Percentiles rank a stretch among this genome's conserved stretches.
Evolutionary conservation across 2,888 invertebrate species (phyloP).

Genomic region (Acheta domesticus): DNA sequence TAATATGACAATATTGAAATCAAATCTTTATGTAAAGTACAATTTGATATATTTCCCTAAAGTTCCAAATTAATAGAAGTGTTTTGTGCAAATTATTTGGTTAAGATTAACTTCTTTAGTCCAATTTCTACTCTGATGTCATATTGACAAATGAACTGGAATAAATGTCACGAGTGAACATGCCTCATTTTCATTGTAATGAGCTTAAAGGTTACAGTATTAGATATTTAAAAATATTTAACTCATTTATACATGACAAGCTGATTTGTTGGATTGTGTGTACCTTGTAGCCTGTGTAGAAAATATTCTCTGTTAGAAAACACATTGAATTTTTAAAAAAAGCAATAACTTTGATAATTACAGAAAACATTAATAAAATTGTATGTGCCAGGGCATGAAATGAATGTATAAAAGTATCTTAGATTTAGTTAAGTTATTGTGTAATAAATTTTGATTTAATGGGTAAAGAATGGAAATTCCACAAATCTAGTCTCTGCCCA

Average conservation of each 20-base stretch:
- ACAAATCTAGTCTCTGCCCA: conserved; percentile 7
- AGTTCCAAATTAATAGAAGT: background rate
- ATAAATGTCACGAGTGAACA: background rate
- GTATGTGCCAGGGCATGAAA: conserved; percentile 18
- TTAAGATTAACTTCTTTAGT: background rate
- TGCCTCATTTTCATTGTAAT: conserved; percentile 10
- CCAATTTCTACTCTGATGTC: background rate
- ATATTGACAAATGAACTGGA: background rate
- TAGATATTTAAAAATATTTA: conserved; percentile 10
- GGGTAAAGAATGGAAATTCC: conserved; percentile 1
- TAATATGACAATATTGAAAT: background rate
- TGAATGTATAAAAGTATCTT: background rate
- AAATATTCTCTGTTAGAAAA: conserved; percentile 3
- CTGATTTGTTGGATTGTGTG: conserved; percentile 18
- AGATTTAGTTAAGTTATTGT: conserved; percentile 9
- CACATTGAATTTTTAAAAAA: conserved; percentile 24
- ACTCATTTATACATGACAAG: conserved; percentile 11
- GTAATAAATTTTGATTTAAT: background rate
- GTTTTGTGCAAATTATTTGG: background rate
- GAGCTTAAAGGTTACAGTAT: conserved; percentile 11
- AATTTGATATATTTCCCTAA: background rate
- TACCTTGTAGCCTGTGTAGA: background rate
- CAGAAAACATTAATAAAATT: conserved; percentile 24
- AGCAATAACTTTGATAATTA: conserved; percentile 32
- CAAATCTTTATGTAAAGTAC: background rate